Conservation (phyloP, 2,888 invertebrate genomes). For the Neoascia interrupta region DNA sequence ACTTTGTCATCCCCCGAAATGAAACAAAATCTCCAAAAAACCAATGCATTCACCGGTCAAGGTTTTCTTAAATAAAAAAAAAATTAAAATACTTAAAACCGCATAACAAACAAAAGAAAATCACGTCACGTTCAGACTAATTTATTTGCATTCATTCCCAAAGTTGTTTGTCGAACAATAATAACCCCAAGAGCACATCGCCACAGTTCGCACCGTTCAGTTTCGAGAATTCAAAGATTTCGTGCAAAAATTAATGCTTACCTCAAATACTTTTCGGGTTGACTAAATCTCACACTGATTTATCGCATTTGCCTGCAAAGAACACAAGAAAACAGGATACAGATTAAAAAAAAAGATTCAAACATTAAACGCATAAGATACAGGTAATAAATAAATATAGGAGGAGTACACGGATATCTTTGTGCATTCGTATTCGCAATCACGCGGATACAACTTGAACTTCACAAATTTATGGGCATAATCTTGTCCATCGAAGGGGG, state of each 20-base stretch:
- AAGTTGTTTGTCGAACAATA: slow-evolving; percentile 13
- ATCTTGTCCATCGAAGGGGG: slow-evolving; percentile 2
- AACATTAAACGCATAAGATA: slow-evolving; percentile 20
- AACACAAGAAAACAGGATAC: slow-evolving; percentile 29
- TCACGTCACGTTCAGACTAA: slow-evolving; percentile 29
- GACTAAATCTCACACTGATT: slow-evolving; percentile 57
- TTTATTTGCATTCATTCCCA: slow-evolving; percentile 52
- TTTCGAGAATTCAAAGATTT: slow-evolving; percentile 41
- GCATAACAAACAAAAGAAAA: slow-evolving; percentile 7
- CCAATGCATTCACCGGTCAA: slow-evolving; percentile 47
- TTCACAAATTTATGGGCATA: slow-evolving; percentile 17
- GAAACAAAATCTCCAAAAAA: slow-evolving; percentile 6
- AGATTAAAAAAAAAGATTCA: no score
- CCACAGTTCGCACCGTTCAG: not conserved
- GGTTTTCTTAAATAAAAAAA: slow-evolving; percentile 33
- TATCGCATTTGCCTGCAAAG: slow-evolving; percentile 49
- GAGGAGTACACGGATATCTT: not conserved
- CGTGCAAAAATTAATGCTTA: slow-evolving; percentile 52
- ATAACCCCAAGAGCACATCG: not conserved
- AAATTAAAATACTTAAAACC: not conserved
- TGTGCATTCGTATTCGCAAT: no score
- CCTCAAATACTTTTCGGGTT: slow-evolving; percentile 50
- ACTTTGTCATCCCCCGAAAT: no score
- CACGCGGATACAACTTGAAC: not conserved
- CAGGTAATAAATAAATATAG: slow-evolving; percentile 10